Evolutionary conservation across 1,140 invertebrate genomes (phyloP).

Genomic region (Carcinoscorpius rotundicauda): DNA sequence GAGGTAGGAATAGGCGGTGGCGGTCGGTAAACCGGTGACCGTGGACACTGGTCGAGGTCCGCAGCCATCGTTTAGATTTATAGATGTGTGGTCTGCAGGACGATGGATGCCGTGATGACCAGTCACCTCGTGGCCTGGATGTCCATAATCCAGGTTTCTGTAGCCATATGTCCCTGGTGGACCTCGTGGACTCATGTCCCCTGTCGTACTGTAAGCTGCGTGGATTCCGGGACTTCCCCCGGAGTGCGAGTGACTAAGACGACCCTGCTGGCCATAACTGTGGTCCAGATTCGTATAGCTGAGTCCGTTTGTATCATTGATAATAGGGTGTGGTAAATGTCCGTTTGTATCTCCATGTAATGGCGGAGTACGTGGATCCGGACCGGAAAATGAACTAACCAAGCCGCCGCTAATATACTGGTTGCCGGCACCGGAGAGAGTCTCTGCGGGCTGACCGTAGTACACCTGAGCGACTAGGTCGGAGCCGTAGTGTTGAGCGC

Average conservation of each 20-base stretch:
- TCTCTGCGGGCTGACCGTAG: constrained; percentile 6
- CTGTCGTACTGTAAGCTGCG: background rate
- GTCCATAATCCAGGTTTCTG: constrained; percentile 9
- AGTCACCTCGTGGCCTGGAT: background rate
- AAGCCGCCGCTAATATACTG: constrained; percentile 9
- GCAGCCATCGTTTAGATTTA: background rate
- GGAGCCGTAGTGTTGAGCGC: constrained; percentile 38
- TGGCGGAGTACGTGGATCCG: background rate
- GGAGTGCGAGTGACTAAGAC: constrained; percentile 1
- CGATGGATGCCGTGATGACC: background rate
- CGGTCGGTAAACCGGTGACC: constrained; percentile 6
- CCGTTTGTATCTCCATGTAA: constrained; percentile 4
- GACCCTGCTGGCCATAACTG: background rate
- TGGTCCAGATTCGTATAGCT: constrained; percentile 78
- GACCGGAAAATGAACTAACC: background rate
- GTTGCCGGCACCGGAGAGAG: background rate
- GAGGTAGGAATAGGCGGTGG: constrained; percentile 3
- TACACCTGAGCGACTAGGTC: constrained; percentile 51
- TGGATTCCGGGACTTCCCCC: constrained; percentile 9
- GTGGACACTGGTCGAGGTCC: background rate
- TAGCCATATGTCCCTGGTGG: background rate
- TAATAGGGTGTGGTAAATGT: constrained; percentile 39
- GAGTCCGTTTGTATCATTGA: constrained; percentile 67
- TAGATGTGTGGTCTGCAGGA: background rate
- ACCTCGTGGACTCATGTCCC: background rate